Evolutionary conservation across 2,888 invertebrate genomes (phyloP).

Genomic region (Elysia crispata): DNA sequence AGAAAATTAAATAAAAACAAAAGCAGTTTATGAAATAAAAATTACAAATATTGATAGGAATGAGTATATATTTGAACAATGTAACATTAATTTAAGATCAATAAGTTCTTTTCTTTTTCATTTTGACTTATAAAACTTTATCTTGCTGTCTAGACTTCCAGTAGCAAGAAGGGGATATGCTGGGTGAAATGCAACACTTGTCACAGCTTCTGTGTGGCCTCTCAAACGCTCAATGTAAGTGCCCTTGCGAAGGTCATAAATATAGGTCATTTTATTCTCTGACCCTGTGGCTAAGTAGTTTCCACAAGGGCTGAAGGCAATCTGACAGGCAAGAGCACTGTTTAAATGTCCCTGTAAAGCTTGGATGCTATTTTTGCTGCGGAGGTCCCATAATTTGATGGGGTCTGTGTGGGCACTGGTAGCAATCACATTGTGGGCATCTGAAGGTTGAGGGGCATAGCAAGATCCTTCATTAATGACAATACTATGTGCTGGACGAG

Average conservation of each 20-base stretch:
- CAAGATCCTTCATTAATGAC: slow-evolving; percentile 73
- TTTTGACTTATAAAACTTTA: slow-evolving; percentile 54
- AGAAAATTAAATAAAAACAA: no score
- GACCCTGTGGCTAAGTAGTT: slow-evolving; percentile 75
- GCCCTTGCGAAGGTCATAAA: slow-evolving; percentile 74
- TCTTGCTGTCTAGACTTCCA: slow-evolving; percentile 59
- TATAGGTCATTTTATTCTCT: slow-evolving; percentile 76
- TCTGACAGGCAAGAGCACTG: slow-evolving; percentile 72
- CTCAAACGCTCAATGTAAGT: slow-evolving; percentile 72
- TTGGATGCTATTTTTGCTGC: slow-evolving; percentile 73
- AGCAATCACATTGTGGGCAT: slow-evolving; percentile 73
- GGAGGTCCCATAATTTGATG: slow-evolving; percentile 77
- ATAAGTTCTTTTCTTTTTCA: background rate
- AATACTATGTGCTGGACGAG: slow-evolving; percentile 70
- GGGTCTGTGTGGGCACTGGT: slow-evolving; percentile 75
- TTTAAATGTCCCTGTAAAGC: slow-evolving; percentile 74
- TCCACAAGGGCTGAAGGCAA: slow-evolving; percentile 76
- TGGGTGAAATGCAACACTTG: slow-evolving; percentile 74
- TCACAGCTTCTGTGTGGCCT: slow-evolving; percentile 74
- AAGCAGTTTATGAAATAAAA: no score
- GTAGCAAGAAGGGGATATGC: slow-evolving; percentile 62
- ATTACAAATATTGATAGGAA: no score
- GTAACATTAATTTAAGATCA: no score
- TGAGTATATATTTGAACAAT: no score
- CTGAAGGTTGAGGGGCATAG: slow-evolving; percentile 68